A percentile compares a stretch with the other conserved stretches of the same genome.
Evolutionary conservation across 1,140 invertebrate species (phyloP).

Genomic region (Pseudomyrmex flavicornis): DNA sequence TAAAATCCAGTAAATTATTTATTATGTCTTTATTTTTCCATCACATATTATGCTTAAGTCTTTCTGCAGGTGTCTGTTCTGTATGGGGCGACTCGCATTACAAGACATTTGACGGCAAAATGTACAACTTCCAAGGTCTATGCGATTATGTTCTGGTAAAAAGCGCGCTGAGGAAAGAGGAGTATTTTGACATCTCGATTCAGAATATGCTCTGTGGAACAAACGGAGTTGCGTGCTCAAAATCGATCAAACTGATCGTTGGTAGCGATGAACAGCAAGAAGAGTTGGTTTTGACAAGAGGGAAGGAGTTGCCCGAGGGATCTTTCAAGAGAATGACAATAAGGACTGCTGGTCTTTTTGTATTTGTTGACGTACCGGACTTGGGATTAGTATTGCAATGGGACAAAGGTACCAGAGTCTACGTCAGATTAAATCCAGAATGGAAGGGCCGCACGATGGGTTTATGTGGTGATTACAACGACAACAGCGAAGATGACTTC

Average conservation of each 20-base stretch:
- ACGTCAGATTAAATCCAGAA: constrained; percentile 90
- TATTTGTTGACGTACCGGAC: constrained; percentile 92
- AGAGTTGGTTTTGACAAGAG: constrained; percentile 86
- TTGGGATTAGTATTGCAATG: constrained; percentile 93
- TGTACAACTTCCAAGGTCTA: constrained; percentile 94
- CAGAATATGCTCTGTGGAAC: constrained; percentile 94
- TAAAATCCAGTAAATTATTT: neutral
- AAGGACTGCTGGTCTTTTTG: constrained; percentile 89
- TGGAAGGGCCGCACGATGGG: constrained; percentile 93
- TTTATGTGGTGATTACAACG: constrained; percentile 96
- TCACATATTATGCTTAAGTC: constrained; percentile 9
- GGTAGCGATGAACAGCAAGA: constrained; percentile 87
- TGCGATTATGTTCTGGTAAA: constrained; percentile 95
- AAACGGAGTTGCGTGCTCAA: constrained; percentile 94
- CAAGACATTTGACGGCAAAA: constrained; percentile 93
- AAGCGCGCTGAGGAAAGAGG: constrained; percentile 86
- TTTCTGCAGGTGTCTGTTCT: constrained; percentile 88
- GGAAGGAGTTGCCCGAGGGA: constrained; percentile 79
- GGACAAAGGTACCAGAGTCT: constrained; percentile 93
- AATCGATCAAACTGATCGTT: constrained; percentile 90
- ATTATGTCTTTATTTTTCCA: neutral
- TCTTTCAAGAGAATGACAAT: constrained; percentile 84
- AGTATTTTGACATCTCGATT: constrained; percentile 90
- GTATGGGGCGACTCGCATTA: constrained; percentile 96
- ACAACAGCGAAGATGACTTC: constrained; percentile 93